These are phyloP conservation scores for Pseudomyrmex cubaensis DNA, from an alignment of 1,140 invertebrate species.

Conservation along the genomic window DNA sequence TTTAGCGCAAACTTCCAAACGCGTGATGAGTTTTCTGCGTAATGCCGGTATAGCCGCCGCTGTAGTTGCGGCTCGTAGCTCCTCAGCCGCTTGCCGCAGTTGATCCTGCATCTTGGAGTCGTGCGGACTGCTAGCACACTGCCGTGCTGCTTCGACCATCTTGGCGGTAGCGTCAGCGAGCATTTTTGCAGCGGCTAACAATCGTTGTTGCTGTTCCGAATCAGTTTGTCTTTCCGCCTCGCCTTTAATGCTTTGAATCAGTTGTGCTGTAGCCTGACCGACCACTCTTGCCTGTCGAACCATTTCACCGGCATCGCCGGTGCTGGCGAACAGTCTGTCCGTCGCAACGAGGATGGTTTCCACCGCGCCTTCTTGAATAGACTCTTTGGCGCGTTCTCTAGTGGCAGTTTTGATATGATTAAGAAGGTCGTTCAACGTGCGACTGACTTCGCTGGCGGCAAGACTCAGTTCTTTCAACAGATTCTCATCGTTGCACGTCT, in stretches of 20 bases:
- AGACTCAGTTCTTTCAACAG: conserved; percentile 91
- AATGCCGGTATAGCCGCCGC: conserved; percentile 92
- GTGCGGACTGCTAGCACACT: conserved; percentile 94
- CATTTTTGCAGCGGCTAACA: conserved; percentile 96
- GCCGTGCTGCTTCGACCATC: conserved; percentile 98
- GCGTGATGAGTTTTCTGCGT: conserved; percentile 91
- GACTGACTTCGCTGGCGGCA: conserved; percentile 95
- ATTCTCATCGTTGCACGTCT: conserved; percentile 88
- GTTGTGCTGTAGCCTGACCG: conserved; percentile 95
- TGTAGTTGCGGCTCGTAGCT: conserved; percentile 95
- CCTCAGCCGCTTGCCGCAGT: conserved; percentile 95
- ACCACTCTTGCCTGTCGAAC: conserved; percentile 96
- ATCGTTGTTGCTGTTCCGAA: conserved; percentile 94
- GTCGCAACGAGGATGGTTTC: conserved; percentile 96
- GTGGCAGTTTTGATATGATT: conserved; percentile 93
- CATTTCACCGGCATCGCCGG: conserved; percentile 96
- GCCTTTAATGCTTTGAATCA: conserved; percentile 97
- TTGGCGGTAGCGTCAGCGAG: conserved; percentile 98
- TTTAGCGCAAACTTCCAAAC: conserved; percentile 93
- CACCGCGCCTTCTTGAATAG: conserved; percentile 92
- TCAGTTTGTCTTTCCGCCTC: conserved; percentile 96
- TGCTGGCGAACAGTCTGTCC: conserved; percentile 94
- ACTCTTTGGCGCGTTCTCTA: conserved; percentile 85
- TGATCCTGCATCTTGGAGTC: conserved; percentile 94
- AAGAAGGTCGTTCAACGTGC: conserved; percentile 95